Evolutionary conservation across 2,797 vertebrate species (phyloP).

Genomic region (Psittacula derbiana): DNA sequence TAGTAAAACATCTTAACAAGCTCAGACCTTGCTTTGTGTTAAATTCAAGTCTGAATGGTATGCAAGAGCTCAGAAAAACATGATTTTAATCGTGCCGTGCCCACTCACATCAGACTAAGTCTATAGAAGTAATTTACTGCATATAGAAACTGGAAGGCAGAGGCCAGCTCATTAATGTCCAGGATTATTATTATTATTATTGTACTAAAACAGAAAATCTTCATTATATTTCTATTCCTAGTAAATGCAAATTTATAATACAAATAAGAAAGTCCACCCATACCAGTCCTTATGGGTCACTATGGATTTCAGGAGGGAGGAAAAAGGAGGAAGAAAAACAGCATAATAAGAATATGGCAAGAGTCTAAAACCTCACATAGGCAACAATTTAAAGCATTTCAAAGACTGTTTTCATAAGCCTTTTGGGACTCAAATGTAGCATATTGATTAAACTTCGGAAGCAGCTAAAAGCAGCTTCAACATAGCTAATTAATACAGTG

Average conservation of each 20-base stretch:
- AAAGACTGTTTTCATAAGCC: conserved; percentile 65
- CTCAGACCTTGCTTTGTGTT: background rate
- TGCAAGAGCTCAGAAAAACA: background rate
- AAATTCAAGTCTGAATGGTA: background rate
- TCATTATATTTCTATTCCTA: conserved; percentile 10
- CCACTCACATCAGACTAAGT: background rate
- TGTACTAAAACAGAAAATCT: conserved; percentile 12
- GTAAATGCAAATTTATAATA: background rate
- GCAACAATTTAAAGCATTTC: conserved; percentile 67
- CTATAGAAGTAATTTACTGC: conserved; percentile 49
- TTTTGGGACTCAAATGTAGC: conserved; percentile 60
- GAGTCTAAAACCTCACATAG: conserved; percentile 43
- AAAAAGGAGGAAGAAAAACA: background rate
- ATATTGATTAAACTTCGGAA: conserved; percentile 72
- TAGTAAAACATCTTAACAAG: background rate
- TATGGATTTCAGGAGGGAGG: background rate
- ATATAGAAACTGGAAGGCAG: conserved; percentile 10
- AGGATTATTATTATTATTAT: conserved; percentile 29
- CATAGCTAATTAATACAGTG: conserved; percentile 67
- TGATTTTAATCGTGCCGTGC: conserved; percentile 3
- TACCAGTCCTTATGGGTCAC: background rate
- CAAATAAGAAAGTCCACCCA: background rate
- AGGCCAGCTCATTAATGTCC: conserved; percentile 49
- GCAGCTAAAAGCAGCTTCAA: conserved; percentile 59
- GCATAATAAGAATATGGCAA: background rate